Conservation (phyloP, 2,113 vertebrate species). For the Setophaga kirtlandii region DNA sequence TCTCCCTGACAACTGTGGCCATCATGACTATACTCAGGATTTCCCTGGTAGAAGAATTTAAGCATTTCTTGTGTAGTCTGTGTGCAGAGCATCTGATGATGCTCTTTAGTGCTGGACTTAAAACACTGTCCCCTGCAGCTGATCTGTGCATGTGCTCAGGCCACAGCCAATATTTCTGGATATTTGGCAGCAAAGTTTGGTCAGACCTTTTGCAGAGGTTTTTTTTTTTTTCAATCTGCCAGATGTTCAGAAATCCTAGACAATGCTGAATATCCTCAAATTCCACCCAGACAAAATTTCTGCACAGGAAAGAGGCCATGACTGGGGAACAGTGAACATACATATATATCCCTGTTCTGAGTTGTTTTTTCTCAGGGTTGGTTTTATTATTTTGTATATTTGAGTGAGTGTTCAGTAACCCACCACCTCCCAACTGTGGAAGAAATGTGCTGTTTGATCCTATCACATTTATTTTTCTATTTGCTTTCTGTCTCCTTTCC, state of each 20-base stretch:
- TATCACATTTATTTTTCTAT: background rate
- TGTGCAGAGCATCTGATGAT: background rate
- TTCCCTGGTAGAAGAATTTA: background rate
- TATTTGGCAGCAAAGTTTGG: constrained; percentile 9
- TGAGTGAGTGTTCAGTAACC: background rate
- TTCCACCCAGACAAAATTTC: background rate
- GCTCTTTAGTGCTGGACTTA: background rate
- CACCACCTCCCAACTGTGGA: background rate
- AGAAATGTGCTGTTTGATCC: background rate
- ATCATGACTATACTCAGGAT: background rate
- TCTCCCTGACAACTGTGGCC: background rate
- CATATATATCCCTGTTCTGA: background rate
- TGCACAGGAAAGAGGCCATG: background rate
- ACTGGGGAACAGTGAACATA: background rate
- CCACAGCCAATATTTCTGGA: constrained; percentile 8
- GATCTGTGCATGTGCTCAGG: background rate
- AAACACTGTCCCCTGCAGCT: background rate
- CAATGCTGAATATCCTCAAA: constrained; percentile 11
- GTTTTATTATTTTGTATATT: background rate
- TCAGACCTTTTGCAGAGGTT: background rate
- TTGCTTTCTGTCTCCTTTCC: background rate
- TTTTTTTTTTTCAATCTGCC: background rate
- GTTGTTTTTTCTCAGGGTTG: background rate
- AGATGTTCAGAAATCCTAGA: constrained; percentile 10
- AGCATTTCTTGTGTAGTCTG: background rate